Evolutionary conservation across 2,113 vertebrate genomes (phyloP), one percentile per base, ranked within the genome.

Genomic region (Macquaria ambigua): DNA sequence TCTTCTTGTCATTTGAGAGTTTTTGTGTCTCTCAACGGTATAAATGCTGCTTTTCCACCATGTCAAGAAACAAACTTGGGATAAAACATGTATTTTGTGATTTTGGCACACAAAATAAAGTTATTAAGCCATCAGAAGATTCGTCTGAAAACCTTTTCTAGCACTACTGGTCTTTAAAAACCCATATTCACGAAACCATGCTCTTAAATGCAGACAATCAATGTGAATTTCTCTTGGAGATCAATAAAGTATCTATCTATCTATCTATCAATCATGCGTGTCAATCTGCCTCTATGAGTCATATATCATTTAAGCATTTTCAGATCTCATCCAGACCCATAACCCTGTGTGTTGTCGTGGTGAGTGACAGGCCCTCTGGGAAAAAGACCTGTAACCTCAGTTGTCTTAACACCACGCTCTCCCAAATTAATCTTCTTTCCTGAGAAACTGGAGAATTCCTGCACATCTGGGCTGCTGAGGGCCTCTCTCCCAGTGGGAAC

Each of bases 381-480:
- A 6, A 67, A 56, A 23, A 28, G 66, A 73, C 50, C 75, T 34
- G 4, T 64, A 58, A 61, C 82, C 77, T 61, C 79, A 55, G 71
- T 66, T 74, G 48, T 90, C 79, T 85, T 90, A 84, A 79, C 85
- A 70, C 79, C 87, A 73, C 63, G 10, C 66, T 84, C 77, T 72
- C 50, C 58, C n/a, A 34, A 82, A 69, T 84, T 64, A 78, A 77
- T 84, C 85, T 69, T 43, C 63, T 68, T 58, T 53, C 81, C 82
- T 68, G 64, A 84, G 72, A 82, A 77, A 67, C 74, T 41, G 37
- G 55, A 82, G 74, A 74, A n/a, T 18, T 61, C 41, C 61, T 78
- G 79, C 83, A 92, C 90, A 92, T 94, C 90, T 92, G 93, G 73
- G 68, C 79, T 70, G 53, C 81, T 46, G 74, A 52, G 83, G 74